phyloP scores from a whole-genome alignment of 2,113 vertebrate species.

The Macroglossus sobrinus region DNA sequence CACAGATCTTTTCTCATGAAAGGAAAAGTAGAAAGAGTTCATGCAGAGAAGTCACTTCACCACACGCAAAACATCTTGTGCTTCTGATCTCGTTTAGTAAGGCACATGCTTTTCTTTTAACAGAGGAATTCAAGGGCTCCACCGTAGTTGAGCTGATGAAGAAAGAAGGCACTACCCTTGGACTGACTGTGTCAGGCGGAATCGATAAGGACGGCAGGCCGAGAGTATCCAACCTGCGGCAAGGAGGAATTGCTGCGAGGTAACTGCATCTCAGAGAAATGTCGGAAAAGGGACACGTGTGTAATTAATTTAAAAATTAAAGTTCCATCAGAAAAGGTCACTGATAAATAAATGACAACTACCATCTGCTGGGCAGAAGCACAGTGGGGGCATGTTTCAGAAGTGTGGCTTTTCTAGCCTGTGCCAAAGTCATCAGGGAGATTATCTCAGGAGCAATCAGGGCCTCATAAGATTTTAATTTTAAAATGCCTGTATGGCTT shows the following conservation, averaged over 20 bases:
- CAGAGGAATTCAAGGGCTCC: slow-evolving; percentile 97
- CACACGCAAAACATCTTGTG: slow-evolving; percentile 3
- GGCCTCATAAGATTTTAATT: slow-evolving; percentile 28
- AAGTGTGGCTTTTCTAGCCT: slow-evolving; percentile 41
- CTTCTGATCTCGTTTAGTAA: slow-evolving; percentile 67
- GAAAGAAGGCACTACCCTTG: slow-evolving; percentile 98
- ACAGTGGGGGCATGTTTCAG: not conserved
- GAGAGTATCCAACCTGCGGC: slow-evolving; percentile 96
- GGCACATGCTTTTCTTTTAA: slow-evolving; percentile 77
- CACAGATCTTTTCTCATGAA: slow-evolving; percentile 61
- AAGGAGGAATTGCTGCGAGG: slow-evolving; percentile 98
- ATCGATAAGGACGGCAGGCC: slow-evolving; percentile 98
- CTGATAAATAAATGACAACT: slow-evolving; percentile 59
- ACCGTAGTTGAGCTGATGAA: slow-evolving; percentile 98
- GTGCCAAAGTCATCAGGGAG: slow-evolving; percentile 11
- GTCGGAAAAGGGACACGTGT: not conserved
- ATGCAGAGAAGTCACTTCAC: not conserved
- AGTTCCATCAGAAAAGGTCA: slow-evolving; percentile 68
- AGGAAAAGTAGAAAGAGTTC: not conserved
- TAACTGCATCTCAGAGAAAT: slow-evolving; percentile 71
- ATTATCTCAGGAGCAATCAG: not conserved
- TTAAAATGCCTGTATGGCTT: not conserved
- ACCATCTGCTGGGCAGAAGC: slow-evolving; percentile 49
- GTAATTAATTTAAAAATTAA: slow-evolving; percentile 63
- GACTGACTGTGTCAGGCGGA: slow-evolving; percentile 96